Evolutionary conservation across 1,140 invertebrate genomes (phyloP).

Genomic region (Calliopsis andreniformis): DNA sequence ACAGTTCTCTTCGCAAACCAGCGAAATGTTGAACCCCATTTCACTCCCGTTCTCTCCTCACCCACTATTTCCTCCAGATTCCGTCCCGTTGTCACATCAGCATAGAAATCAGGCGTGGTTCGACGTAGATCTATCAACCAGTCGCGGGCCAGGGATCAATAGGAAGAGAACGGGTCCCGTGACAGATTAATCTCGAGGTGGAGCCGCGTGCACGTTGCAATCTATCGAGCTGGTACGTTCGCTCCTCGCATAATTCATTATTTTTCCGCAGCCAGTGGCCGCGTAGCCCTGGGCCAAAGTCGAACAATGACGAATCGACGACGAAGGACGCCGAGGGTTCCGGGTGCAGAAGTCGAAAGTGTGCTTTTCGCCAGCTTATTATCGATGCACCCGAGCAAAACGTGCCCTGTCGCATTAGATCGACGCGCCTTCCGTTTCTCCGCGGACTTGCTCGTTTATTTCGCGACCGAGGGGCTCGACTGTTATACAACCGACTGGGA

Average conservation of each 20-base stretch:
- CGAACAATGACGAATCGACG: constrained; percentile 23
- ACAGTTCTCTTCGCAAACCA: not conserved
- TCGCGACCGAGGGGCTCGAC: not conserved
- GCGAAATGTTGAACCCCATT: too few relatives aligned
- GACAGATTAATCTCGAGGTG: constrained; percentile 69
- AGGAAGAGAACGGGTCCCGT: constrained; percentile 63
- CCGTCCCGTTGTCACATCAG: constrained; percentile 52
- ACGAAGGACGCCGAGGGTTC: too few relatives aligned
- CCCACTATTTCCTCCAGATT: constrained; percentile 47
- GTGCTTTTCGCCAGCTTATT: constrained; percentile 31
- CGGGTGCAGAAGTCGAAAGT: constrained; percentile 41
- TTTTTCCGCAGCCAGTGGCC: constrained; percentile 53
- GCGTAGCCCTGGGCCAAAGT: constrained; percentile 43
- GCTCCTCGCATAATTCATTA: constrained; percentile 67
- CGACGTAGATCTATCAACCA: constrained; percentile 69
- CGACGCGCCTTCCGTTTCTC: constrained; percentile 28
- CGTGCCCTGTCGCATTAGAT: not conserved
- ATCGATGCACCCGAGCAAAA: not conserved
- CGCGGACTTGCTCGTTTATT: not conserved
- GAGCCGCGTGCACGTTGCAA: constrained; percentile 48
- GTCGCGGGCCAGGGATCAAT: constrained; percentile 40
- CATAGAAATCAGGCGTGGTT: constrained; percentile 61
- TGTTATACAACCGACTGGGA: constrained; percentile 35
- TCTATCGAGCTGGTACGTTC: constrained; percentile 43
- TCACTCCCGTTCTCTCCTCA: too few relatives aligned